Percentiles rank a stretch among this genome's conserved stretches.
phyloP scores from a whole-genome alignment of 2,797 vertebrate species.

The Lepilemur septentrionalis region DNA sequence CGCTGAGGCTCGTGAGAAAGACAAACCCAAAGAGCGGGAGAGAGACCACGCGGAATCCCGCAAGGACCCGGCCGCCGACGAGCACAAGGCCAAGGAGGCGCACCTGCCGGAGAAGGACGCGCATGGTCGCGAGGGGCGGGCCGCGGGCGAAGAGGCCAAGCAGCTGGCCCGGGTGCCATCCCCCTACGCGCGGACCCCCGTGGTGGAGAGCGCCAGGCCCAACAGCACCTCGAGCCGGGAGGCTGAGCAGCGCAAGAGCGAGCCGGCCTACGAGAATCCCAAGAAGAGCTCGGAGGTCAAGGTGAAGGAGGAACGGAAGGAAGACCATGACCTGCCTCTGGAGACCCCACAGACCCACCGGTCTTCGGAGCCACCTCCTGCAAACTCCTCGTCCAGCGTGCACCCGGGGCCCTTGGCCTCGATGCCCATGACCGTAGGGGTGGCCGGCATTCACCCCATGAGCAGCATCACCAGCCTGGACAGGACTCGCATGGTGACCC shows the following conservation, averaged over 20 bases:
- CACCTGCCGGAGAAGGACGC: slow-evolving; percentile 92
- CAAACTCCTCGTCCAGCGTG: slow-evolving; percentile 82
- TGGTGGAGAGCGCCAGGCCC: slow-evolving; percentile 88
- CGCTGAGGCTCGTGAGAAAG: slow-evolving; percentile 91
- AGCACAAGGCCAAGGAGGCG: slow-evolving; percentile 95
- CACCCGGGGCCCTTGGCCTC: slow-evolving; percentile 88
- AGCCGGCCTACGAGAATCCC: slow-evolving; percentile 88
- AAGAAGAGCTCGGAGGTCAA: slow-evolving; percentile 94
- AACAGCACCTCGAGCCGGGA: slow-evolving; percentile 91
- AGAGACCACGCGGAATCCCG: slow-evolving; percentile 91
- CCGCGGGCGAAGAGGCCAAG: slow-evolving; percentile 90
- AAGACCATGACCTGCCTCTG: slow-evolving; percentile 91
- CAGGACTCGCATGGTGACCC: slow-evolving; percentile 97
- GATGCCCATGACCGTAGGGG: slow-evolving; percentile 93
- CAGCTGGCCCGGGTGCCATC: slow-evolving; percentile 90
- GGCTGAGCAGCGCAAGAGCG: slow-evolving; percentile 89
- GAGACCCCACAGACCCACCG: slow-evolving; percentile 89
- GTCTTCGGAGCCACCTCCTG: slow-evolving; percentile 85
- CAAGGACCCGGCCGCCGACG: slow-evolving; percentile 90
- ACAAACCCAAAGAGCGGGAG: slow-evolving; percentile 94
- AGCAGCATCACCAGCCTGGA: slow-evolving; percentile 94
- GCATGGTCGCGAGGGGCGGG: slow-evolving; percentile 88
- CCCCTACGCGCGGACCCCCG: slow-evolving; percentile 90
- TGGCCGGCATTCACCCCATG: slow-evolving; percentile 94
- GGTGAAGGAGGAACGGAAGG: slow-evolving; percentile 97